phyloP scores from a whole-genome alignment of 1,140 invertebrate genomes.

The Plectrocnemia conspersa region DNA sequence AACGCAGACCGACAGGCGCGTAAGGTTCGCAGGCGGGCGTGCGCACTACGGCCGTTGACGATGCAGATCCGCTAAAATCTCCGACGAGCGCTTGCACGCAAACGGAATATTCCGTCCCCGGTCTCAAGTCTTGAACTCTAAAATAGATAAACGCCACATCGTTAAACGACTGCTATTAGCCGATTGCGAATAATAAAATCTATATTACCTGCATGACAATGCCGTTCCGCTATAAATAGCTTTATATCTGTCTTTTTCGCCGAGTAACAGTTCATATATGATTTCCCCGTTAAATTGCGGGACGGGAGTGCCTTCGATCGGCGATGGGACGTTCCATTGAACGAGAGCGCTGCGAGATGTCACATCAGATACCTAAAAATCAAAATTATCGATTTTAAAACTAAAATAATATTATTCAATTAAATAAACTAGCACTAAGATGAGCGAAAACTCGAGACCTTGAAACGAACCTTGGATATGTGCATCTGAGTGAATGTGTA shows the following conservation, averaged over 20 bases:
- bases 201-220: conserved; percentile 57
- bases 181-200: neutral
- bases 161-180: neutral
- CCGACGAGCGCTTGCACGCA: conserved; percentile 59
- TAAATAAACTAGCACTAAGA: too few species aligned
- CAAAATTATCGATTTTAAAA: conserved; percentile 14
- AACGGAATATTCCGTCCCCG: conserved; percentile 75
- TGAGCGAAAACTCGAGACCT: too few species aligned
- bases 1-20: conserved; percentile 55
- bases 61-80: conserved; percentile 48
- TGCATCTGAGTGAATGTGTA: too few species aligned
- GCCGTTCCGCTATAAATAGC: conserved; percentile 70
- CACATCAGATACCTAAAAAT: conserved; percentile 67
- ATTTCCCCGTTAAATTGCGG: conserved; percentile 53
- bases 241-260: conserved; percentile 75
- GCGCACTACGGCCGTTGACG: conserved; percentile 53
- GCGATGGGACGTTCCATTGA: conserved; percentile 66
- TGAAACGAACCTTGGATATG: too few species aligned
- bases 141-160: conserved; percentile 28
- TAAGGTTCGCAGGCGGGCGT: conserved; percentile 67
- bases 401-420: neutral
- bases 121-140: conserved; percentile 72
- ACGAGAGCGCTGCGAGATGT: conserved; percentile 73
- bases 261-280: conserved; percentile 70
- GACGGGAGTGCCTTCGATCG: conserved; percentile 53